Evolutionary conservation across 2,113 vertebrate genomes (phyloP), one percentile per base, ranked within the genome.

Genomic region (Ailurus styani): DNA sequence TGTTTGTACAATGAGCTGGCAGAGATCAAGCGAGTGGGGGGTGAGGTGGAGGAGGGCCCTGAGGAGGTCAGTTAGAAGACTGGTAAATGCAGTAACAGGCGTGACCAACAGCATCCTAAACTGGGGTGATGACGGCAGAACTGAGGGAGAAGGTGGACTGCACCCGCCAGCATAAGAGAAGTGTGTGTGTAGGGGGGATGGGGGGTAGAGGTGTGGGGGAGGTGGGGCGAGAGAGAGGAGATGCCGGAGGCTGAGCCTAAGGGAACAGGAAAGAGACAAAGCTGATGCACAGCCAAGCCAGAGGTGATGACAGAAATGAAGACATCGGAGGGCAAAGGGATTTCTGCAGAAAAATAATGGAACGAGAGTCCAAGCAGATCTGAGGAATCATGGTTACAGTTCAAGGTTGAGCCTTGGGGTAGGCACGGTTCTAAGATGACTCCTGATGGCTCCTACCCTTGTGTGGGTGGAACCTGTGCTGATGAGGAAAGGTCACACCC

Each of bases 371-470:
- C 93, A 31, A 62, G 70, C 0, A 75, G 42, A 62, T 7, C 3
- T n/a, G 5, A 45, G 23, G 77, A 31, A 25, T 78, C 42, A 52
- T 18, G 68, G 64, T 55, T 42, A 45, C 47, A 23, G 50, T 23
- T 94, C 42, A 64, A 17, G 37, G 52, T 0, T 60, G 40, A 73
- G 13, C 50, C 42, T 4, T n/a, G 8, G 7, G 40, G 54, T n/a
- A n/a, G n/a, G 75, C 18, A 45, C 4, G 34, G 81, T 42, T 89
- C 68, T 84, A 27, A n/a, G 60, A 29, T 13, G 82, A 29, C 8
- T 50, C 47, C 34, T 2, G 12, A 2, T 1, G 62, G 20, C 54
- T n/a, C 21, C n/a, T 25, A 3, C 31, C 29, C 37, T 6, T 0
- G 7, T 25, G 37, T 4, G n/a, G 52, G 8, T 11, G 20, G 21